Conservation (phyloP, 2,888 invertebrate species). For the Alviniconcha strummeri region DNA sequence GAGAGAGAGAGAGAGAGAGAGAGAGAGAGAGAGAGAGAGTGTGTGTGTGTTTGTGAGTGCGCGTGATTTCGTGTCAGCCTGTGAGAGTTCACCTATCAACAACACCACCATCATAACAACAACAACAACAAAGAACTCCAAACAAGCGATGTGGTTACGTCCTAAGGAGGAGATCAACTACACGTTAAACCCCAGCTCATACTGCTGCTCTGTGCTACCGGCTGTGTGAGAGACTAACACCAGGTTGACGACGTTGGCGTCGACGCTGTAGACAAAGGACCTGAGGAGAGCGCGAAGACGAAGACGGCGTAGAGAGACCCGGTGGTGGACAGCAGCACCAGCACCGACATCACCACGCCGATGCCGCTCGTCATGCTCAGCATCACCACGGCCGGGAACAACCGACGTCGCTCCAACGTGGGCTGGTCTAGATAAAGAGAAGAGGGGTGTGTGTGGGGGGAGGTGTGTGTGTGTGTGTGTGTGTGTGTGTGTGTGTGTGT, state of each 20-base stretch:
- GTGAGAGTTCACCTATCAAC: too few relatives aligned
- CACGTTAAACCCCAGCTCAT: too few relatives aligned
- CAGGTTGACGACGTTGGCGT: constrained; percentile 13
- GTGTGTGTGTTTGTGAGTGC: too few relatives aligned
- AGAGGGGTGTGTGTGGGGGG: background rate
- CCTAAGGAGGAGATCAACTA: too few relatives aligned
- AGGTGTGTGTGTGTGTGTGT: background rate
- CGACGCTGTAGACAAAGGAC: constrained; percentile 24
- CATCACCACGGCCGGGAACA: background rate
- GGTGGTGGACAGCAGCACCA: background rate
- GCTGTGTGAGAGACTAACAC: background rate
- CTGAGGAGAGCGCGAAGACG: constrained; percentile 2
- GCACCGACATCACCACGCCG: background rate
- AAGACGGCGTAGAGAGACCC: background rate
- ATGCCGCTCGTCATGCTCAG: background rate
- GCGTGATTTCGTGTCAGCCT: too few relatives aligned
- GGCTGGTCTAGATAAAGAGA: background rate
- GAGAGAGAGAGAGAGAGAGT: too few relatives aligned
- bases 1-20: too few relatives aligned
- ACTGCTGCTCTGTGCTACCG: too few relatives aligned
- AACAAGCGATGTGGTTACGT: too few relatives aligned
- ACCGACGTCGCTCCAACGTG: background rate
- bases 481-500: background rate
- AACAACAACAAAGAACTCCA: too few relatives aligned
- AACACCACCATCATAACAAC: too few relatives aligned